phyloP scores from a whole-genome alignment of 2,797 vertebrate genomes.

The Limosa lapponica region DNA sequence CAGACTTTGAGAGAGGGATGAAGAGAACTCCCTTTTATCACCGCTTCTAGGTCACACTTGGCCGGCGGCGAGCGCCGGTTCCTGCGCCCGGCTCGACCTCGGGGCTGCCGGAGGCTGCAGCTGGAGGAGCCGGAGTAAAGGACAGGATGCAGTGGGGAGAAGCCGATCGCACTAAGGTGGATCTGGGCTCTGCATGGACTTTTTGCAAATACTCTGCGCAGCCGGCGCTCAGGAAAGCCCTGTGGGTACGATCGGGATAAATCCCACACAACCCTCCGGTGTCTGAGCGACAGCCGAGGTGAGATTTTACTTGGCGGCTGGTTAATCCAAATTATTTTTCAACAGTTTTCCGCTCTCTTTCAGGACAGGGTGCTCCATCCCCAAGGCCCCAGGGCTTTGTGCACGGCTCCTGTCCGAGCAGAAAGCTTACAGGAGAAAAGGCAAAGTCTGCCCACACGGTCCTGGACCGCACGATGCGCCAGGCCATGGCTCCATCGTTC shows the following conservation, averaged over 20 bases:
- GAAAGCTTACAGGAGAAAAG: neutral
- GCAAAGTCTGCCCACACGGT: fast-evolving
- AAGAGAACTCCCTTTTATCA: neutral
- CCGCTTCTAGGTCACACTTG: neutral
- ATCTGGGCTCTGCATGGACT: fast-evolving
- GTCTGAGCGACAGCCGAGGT: neutral
- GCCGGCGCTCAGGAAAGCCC: fast-evolving
- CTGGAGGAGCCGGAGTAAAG: fast-evolving
- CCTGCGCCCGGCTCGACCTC: neutral
- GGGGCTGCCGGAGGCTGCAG: neutral
- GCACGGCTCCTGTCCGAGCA: neutral
- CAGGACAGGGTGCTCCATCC: neutral
- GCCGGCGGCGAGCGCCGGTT: neutral
- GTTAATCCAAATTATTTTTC: neutral
- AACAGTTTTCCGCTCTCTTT: neutral
- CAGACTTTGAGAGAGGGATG: neutral
- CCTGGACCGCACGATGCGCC: fast-evolving
- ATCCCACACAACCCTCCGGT: fast-evolving
- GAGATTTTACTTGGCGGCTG: neutral
- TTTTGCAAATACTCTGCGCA: fast-evolving
- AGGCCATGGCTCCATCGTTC: neutral
- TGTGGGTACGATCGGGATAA: fast-evolving
- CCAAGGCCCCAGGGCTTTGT: neutral
- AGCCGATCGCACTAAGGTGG: fast-evolving
- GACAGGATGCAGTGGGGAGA: fast-evolving